Evolutionary conservation across 30 jellyfish, hydroid and myxozoan genomes (phyloP).

Genomic region (Pseudorhiza aurosa): DNA sequence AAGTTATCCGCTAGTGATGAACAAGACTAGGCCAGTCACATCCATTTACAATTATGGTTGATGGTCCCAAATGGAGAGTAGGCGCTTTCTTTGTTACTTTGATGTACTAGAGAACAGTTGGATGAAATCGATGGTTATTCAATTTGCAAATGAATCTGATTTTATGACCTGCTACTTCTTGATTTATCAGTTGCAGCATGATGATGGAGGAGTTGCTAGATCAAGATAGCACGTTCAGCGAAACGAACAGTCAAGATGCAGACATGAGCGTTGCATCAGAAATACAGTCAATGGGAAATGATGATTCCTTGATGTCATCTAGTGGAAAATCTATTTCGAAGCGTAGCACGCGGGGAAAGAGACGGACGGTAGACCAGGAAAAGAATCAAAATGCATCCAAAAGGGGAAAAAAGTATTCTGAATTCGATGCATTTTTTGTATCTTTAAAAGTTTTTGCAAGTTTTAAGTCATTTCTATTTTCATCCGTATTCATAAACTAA

Average conservation of each 20-base stretch:
- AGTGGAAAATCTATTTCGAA: constrained; percentile 60
- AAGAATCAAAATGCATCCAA: constrained; percentile 62
- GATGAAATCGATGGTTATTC: no score
- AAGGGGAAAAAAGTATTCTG: constrained; percentile 85
- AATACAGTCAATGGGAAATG: constrained; percentile 39
- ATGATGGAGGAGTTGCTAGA: constrained; percentile 45
- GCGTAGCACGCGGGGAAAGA: constrained; percentile 79
- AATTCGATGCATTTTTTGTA: background rate
- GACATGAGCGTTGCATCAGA: constrained; percentile 37
- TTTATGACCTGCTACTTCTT: no score
- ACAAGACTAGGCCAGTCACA: no score
- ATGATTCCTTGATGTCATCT: constrained; percentile 31
- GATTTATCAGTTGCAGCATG: no score
- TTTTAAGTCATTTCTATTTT: background rate
- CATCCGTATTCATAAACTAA: background rate
- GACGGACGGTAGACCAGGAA: constrained; percentile 85
- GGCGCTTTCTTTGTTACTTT: no score
- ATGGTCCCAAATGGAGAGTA: no score
- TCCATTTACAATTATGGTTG: no score
- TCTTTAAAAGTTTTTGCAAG: background rate
- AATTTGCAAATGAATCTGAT: no score
- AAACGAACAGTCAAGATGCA: constrained; percentile 34
- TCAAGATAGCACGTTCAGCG: constrained; percentile 59
- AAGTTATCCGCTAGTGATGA: no score
- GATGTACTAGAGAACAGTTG: no score